Evolutionary conservation across 2,888 invertebrate species (phyloP).

Genomic region (Liopterus haemorrhoidalis): DNA sequence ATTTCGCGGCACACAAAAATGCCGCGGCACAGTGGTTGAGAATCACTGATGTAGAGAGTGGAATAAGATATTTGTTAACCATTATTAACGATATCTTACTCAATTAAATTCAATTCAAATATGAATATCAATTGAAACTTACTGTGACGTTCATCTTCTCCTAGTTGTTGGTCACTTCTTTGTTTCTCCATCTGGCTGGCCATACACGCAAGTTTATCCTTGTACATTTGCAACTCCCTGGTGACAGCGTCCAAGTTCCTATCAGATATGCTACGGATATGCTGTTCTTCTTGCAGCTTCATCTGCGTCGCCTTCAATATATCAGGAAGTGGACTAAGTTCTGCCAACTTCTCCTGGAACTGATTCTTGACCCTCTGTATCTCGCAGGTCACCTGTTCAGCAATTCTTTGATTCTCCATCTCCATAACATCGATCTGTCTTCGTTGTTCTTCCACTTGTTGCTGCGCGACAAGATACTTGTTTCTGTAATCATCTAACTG

Average conservation of each 20-base stretch:
- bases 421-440: slow-evolving; percentile 66
- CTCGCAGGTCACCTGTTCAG: slow-evolving; percentile 65
- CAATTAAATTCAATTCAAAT: too few relatives aligned
- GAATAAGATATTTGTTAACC: too few relatives aligned
- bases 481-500: slow-evolving; percentile 65
- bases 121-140: too few relatives aligned
- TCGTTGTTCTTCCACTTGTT: slow-evolving; percentile 63
- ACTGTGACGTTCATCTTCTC: slow-evolving; percentile 48
- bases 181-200: slow-evolving; percentile 51
- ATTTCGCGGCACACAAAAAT: too few relatives aligned
- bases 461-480: slow-evolving; percentile 63
- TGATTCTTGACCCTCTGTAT: slow-evolving; percentile 64
- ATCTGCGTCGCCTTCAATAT: slow-evolving; percentile 62
- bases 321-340: slow-evolving; percentile 63
- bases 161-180: slow-evolving; percentile 48
- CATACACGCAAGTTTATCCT: slow-evolving; percentile 53
- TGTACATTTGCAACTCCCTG: slow-evolving; percentile 56
- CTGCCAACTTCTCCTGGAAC: slow-evolving; percentile 67
- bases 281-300: slow-evolving; percentile 62
- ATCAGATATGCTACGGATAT: slow-evolving; percentile 60
- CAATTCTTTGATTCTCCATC: slow-evolving; percentile 63
- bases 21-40: too few relatives aligned
- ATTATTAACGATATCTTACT: too few relatives aligned
- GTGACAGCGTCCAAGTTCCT: slow-evolving; percentile 61
- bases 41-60: too few relatives aligned